Percentiles rank a stretch among this genome's conserved stretches.
phyloP scores from a whole-genome alignment of 2,888 invertebrate species.

The Dastarcus helophoroides region DNA sequence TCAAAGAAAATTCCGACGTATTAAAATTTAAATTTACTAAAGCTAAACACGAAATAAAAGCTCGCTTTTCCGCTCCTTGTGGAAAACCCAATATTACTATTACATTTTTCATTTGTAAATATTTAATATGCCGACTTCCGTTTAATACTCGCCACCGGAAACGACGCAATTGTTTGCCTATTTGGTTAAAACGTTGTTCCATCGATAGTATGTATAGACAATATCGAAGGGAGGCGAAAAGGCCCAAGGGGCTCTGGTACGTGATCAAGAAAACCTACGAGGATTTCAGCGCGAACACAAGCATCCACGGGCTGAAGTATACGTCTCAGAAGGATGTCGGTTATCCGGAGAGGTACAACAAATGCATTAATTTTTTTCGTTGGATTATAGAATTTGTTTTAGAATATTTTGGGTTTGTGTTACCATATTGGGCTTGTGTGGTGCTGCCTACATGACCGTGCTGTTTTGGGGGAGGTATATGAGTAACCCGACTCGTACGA shows the following conservation, averaged over 20 bases:
- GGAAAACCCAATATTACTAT: too few relatives aligned
- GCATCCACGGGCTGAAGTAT: slow-evolving; percentile 31
- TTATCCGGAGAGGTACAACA: slow-evolving; percentile 23
- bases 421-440: slow-evolving; percentile 20
- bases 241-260: slow-evolving; percentile 10
- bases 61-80: too few relatives aligned
- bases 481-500: slow-evolving; percentile 31
- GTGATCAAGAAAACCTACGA: slow-evolving; percentile 21
- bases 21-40: too few relatives aligned
- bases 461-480: slow-evolving; percentile 30
- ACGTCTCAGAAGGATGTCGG: slow-evolving; percentile 19
- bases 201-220: too few relatives aligned
- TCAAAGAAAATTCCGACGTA: too few relatives aligned
- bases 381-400: slow-evolving; percentile 5
- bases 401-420: slow-evolving; percentile 28
- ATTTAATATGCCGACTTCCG: too few relatives aligned
- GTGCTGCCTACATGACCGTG: slow-evolving; percentile 30
- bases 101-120: too few relatives aligned
- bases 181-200: too few relatives aligned
- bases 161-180: too few relatives aligned
- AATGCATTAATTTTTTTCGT: slow-evolving; percentile 4
- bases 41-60: too few relatives aligned
- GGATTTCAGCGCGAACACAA: slow-evolving; percentile 30
- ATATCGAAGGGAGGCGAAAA: too few relatives aligned
- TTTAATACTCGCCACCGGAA: too few relatives aligned